Conservation (phyloP, 35 echinoderm and acorn worm species). For the Ophioderma brevispina region DNA sequence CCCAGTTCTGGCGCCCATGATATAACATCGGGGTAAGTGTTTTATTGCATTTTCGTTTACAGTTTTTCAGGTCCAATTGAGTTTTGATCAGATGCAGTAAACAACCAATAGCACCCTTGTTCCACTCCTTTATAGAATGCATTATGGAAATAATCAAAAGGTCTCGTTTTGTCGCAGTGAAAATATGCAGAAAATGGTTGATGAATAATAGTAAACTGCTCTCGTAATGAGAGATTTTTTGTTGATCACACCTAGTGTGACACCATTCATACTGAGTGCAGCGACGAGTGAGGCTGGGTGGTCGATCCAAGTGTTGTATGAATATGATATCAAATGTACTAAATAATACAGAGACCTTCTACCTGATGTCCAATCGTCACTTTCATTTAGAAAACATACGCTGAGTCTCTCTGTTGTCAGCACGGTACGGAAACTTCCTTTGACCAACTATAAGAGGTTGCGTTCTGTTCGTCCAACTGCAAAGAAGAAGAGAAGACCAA, state of each 20-base stretch:
- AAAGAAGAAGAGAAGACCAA: too few relatives aligned
- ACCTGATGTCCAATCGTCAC: too few relatives aligned
- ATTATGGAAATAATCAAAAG: too few relatives aligned
- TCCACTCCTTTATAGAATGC: too few relatives aligned
- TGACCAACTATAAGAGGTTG: too few relatives aligned
- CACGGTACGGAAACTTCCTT: too few relatives aligned
- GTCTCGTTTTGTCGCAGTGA: neutral
- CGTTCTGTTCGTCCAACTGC: too few relatives aligned
- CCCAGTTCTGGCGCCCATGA: conserved; percentile 59
- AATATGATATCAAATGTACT: too few relatives aligned
- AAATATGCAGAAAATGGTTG: neutral
- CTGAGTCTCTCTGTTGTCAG: too few relatives aligned
- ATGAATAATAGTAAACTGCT: neutral
- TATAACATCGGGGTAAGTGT: conserved; percentile 61
- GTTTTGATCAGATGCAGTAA: neutral
- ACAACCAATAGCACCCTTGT: neutral
- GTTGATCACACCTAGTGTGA: neutral
- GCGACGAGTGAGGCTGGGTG: neutral
- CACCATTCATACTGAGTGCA: neutral
- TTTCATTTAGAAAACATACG: too few relatives aligned
- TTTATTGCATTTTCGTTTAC: conserved; percentile 5
- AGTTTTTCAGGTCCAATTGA: neutral
- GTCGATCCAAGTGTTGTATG: too few relatives aligned
- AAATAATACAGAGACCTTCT: too few relatives aligned
- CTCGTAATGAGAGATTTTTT: neutral